Base-by-base conservation (phyloP, 2,888 invertebrate genomes). In the Calameuta filiformis region DNA sequence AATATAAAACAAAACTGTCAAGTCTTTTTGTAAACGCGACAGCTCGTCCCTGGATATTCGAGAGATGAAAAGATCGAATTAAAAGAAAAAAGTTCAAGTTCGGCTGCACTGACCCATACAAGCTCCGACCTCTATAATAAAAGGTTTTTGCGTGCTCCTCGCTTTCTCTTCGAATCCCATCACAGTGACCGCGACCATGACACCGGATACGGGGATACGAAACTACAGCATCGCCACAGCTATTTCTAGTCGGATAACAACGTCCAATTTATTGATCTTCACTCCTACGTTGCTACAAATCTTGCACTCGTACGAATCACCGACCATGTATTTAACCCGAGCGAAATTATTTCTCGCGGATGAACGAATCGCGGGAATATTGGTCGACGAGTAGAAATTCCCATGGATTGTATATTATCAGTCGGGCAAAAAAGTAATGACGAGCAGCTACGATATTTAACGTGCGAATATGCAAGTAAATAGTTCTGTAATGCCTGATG, bases 81-180 rank as follows among this genome's bases (percentile, higher is more conserved):
- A 71, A 56, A 56, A 23, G 84, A 31, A 69, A 73, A 31, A 73
- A 15, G 31, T n/a, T n/a, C 11, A 75, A 77, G 31, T 23, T 56
- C 56, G 23, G 56, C 23, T 56, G 9, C 56, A 23, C 0, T 56
- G 56, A 56, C 15, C 23, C 40, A 6, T 40, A 40, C 56, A 56
- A 56, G 56, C 23, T 56, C 56, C 23, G 56, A 56, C 56, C 56
- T 56, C 56, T 23, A 9, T 23, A 23, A 56, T 9, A 56, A 56
- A 15, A 15, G 9, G 6, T 9, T 56, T 73, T 37, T 37, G 69
- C 35, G 34, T 12, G 40, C 35, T 68, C 74, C 75, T 68, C 75
- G 82, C 84, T 83, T 83, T 85, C 83, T 83, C 85, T 78, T 78
- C 79, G 80, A 81, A 71, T 82, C 79, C 73, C 80, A 84, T 83